phyloP scores from a whole-genome alignment of 2,888 invertebrate species.

The Cremastinae sp. region DNA sequence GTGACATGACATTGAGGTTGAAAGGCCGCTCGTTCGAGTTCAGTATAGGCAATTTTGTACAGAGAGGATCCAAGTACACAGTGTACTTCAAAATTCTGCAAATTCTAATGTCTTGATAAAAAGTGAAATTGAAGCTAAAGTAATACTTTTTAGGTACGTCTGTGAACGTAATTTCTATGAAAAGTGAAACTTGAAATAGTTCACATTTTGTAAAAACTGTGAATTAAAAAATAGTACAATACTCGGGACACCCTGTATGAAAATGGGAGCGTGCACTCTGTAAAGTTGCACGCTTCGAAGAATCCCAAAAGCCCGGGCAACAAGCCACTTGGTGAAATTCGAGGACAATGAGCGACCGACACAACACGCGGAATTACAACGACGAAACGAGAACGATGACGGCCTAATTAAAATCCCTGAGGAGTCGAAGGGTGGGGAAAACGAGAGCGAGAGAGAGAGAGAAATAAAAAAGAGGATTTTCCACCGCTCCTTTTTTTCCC shows the following conservation, averaged over 20 bases:
- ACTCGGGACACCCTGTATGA: neutral
- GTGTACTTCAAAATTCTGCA: too few relatives aligned
- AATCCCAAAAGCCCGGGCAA: conserved; percentile 71
- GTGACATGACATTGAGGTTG: conserved; percentile 72
- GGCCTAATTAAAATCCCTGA: conserved; percentile 69
- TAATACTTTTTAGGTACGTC: too few relatives aligned
- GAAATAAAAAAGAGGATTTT: neutral
- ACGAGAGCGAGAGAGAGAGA: too few relatives aligned
- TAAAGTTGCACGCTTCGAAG: conserved; percentile 68
- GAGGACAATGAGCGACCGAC: conserved; percentile 71
- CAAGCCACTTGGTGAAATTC: conserved; percentile 74
- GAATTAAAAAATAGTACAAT: too few relatives aligned
- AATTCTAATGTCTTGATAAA: too few relatives aligned
- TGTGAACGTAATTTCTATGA: too few relatives aligned
- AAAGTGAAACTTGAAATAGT: neutral
- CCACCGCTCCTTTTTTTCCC: conserved; percentile 13
- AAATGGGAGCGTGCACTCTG: conserved; percentile 21
- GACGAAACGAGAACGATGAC: conserved; percentile 69
- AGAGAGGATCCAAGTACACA: too few relatives aligned
- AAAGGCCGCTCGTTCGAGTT: conserved; percentile 63
- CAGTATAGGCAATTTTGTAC: neutral
- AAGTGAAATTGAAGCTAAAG: too few relatives aligned
- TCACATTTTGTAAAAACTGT: too few relatives aligned
- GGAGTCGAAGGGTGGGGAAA: too few relatives aligned
- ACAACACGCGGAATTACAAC: conserved; percentile 70